These are phyloP conservation scores for Eurystomus glaucurus DNA, from an alignment of 2,797 vertebrate species.

Conservation along the genomic window DNA sequence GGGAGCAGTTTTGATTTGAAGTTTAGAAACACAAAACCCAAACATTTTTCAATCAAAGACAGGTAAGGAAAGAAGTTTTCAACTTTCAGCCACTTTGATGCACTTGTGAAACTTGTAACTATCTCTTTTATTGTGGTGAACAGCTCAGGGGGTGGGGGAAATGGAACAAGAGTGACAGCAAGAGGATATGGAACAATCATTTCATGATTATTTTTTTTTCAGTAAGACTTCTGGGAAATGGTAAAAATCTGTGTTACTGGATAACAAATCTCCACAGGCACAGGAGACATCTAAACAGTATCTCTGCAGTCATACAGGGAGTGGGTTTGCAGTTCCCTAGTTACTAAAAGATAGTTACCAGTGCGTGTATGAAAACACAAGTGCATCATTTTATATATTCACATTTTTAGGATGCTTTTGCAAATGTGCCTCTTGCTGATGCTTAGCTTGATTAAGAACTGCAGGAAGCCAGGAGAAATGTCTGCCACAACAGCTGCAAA, in stretches of 20 bases:
- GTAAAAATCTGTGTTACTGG: background rate
- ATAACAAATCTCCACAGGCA: background rate
- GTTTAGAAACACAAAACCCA: background rate
- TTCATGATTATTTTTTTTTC: background rate
- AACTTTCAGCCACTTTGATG: background rate
- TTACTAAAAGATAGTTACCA: background rate
- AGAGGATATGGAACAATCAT: background rate
- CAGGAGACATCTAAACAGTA: background rate
- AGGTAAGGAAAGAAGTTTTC: conserved; percentile 1
- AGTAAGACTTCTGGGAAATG: background rate
- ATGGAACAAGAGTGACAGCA: background rate
- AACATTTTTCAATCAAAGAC: background rate
- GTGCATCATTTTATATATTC: background rate
- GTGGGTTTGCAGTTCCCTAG: background rate
- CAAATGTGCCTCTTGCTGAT: conserved; percentile 37
- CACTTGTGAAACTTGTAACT: background rate
- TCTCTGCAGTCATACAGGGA: background rate
- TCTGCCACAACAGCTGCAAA: background rate
- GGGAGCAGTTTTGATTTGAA: background rate
- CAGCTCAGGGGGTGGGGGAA: background rate
- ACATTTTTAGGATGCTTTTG: conserved; percentile 37
- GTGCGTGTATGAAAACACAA: background rate
- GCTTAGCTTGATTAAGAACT: conserved; percentile 53
- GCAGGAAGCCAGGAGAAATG: conserved; percentile 41
- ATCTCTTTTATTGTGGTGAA: background rate